A percentile compares a stretch with the other conserved stretches of the same genome.
Evolutionary conservation across 2,113 vertebrate genomes (phyloP).

Genomic region (Lophochroa leadbeateri): DNA sequence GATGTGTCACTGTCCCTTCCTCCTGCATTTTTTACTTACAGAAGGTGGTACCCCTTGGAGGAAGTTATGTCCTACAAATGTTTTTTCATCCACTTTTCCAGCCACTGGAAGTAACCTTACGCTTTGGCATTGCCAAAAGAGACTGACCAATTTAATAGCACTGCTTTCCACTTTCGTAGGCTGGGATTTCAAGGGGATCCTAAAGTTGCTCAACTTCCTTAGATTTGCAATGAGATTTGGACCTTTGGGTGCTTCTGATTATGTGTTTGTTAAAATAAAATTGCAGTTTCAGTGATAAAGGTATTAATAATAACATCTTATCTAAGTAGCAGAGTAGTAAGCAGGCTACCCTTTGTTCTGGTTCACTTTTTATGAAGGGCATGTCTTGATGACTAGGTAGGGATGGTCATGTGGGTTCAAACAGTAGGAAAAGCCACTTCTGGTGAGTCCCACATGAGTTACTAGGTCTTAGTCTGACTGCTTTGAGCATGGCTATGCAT

Average conservation of each 20-base stretch:
- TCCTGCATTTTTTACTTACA: not conserved
- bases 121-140: not conserved
- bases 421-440: not conserved
- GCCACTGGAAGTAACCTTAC: not conserved
- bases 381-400: not conserved
- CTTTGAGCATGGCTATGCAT: not conserved
- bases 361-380: not conserved
- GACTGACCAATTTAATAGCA: not conserved
- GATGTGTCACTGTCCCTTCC: not conserved
- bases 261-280: not conserved
- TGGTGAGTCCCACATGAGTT: not conserved
- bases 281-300: not conserved
- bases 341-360: not conserved
- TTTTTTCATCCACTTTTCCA: not conserved
- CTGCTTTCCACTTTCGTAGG: not conserved
- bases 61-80: not conserved
- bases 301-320: not conserved
- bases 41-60: not conserved
- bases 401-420: fast-evolving
- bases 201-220: not conserved
- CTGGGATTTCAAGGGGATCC: not conserved
- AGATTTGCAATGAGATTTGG: not conserved
- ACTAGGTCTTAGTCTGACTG: not conserved
- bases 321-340: not conserved
- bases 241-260: not conserved